Evolutionary conservation across 2,797 vertebrate genomes (phyloP), one percentile per base, ranked within the genome.

Genomic region (Synanceia verrucosa): DNA sequence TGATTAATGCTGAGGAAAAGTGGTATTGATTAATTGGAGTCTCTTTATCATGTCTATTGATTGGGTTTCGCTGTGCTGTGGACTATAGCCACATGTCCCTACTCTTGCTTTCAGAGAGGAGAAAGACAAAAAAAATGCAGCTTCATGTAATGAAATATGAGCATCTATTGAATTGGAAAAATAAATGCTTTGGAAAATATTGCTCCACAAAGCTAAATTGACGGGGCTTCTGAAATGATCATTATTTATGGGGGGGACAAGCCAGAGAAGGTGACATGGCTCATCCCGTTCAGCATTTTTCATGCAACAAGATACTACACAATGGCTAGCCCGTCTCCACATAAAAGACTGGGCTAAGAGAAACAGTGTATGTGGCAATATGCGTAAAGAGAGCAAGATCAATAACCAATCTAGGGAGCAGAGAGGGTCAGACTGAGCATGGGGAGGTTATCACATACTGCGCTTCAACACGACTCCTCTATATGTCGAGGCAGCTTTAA

Each of bases 391-490:
- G 90, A 88, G 87, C 76, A 44, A 78, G 87, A 94, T 95, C 94
- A 89, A 95, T 95, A 95, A 93, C 81, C 94, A 94, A 94, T 94
- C 90, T 94, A 61, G 65, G 73, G 78, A 85, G 80, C 86, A 78
- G 82, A 82, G 75, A 73, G 89, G 88, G 80, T 93, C 91, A 85
- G 84, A 68, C 56, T 75, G 70, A 82, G 73, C 86, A 79, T 3
- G 50, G 76, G 31, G 83, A 82, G 88, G 82, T 88, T 89, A 88
- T 92, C 85, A 84, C 84, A 87, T 47, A 69, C 73, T 73, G 62
- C 24, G 82, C 81, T 72, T 82, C 79, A 39, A 60, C 70, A 65
- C 43, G 16, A 47, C 52, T 60, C 57, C 18, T 41, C 39, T 1
- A 31, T 60, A 46, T 56, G 48, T 65, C 10, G 18, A 58, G 55